Base-by-base conservation (phyloP, 2,113 vertebrate species). In the Amazona guildingii region DNA sequence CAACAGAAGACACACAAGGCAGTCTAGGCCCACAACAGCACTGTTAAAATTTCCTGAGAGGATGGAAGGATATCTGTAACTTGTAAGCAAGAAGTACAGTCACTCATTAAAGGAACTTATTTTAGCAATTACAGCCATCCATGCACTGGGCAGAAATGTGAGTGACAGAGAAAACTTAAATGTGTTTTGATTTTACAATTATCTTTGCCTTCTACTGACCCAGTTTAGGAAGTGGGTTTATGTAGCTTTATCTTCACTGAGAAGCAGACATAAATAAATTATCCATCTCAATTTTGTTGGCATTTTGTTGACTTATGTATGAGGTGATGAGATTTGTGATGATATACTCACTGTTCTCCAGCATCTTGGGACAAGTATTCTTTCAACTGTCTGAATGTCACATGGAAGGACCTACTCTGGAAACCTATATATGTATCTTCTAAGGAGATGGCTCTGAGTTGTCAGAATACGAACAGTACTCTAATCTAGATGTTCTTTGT, bases 231-330 rank as follows among this genome's bases (percentile, higher is more conserved):
- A 88, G 59, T 66, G 52, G 86, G 61, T 95, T 93, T 91, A 91
- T 10, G 2, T 29, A 57, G 94, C 46, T 95, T 85, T 90, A 85
- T 73, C 78, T 83, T 93, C 90, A 91, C 59, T 59, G 44, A 80
- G 84, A 82, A 90, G 67, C 63, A 90, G 72, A 83, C 37, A 90
- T 89, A 94, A 93, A 95, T 91, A 95, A 93, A 94, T 95, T 70
- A 92, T 67, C 70, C 59, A 90, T 88, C 51, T 92, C 82, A 82
- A 74, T 95, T 95, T 85, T 94, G 70, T 75, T 95, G 90, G 80
- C 90, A 77, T 88, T 93, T 94, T 93, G 78, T 85, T 91, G 92
- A 96, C 82, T 92, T 90, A 91, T 43, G 64, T 64, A 84, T 64
- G 84, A 92, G 54, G 79, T 75, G 43, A 91, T 77, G 63, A 91